Evolutionary conservation across 2,888 invertebrate species (phyloP).

Genomic region (Aleiodes leptofemur): DNA sequence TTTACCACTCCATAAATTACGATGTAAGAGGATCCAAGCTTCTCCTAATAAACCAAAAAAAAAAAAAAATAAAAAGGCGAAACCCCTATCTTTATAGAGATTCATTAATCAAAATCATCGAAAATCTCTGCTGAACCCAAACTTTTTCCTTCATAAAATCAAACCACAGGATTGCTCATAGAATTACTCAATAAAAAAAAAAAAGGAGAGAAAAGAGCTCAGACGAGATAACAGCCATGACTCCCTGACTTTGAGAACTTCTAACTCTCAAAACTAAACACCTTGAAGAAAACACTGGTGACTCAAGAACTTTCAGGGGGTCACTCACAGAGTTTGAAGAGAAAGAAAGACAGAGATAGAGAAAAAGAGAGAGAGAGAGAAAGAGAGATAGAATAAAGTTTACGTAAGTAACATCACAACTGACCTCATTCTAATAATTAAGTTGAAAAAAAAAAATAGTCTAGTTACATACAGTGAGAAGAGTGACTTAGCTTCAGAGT

Average conservation of each 20-base stretch:
- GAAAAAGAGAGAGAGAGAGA: no score
- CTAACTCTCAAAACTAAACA: constrained; percentile 28
- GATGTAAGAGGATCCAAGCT: no score
- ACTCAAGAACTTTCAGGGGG: not conserved
- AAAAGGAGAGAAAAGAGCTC: not conserved
- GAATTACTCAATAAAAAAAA: not conserved
- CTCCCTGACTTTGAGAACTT: not conserved
- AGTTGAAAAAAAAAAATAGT: constrained; percentile 67
- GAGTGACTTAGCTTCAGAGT: not conserved
- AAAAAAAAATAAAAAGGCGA: no score
- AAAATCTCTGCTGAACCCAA: not conserved
- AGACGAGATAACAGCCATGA: constrained; percentile 5
- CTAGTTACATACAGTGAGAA: constrained; percentile 31
- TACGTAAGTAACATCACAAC: constrained; percentile 12
- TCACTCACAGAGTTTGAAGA: not conserved
- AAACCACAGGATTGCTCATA: not conserved
- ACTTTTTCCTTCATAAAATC: not conserved
- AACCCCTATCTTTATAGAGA: no score
- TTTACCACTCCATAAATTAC: no score
- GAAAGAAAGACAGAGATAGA: no score
- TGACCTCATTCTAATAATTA: constrained; percentile 66
- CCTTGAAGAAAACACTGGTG: constrained; percentile 1
- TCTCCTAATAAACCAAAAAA: no score
- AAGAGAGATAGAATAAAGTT: constrained; percentile 18
- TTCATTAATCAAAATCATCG: not conserved